These are phyloP conservation scores for Scaptomyza reducta DNA, from an alignment of 2,888 invertebrate species.

Conservation along the genomic window DNA sequence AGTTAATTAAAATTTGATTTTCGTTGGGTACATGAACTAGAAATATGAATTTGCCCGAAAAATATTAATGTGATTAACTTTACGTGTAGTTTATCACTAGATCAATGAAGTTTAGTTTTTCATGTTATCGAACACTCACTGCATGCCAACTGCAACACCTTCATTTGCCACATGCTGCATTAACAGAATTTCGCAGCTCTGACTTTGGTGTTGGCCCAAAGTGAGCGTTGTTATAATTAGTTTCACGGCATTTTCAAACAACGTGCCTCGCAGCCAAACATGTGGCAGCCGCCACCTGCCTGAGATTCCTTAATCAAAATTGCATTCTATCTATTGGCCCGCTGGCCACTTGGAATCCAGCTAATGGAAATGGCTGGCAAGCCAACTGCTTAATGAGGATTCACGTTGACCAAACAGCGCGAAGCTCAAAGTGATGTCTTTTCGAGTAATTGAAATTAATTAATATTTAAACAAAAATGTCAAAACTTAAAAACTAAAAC, in stretches of 20 bases:
- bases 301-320: conserved; percentile 52
- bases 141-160: neutral
- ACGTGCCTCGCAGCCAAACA: conserved; percentile 28
- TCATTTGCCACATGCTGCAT: conserved; percentile 13
- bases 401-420: conserved; percentile 16
- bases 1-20: conserved; percentile 8
- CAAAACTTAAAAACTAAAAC: too few relatives aligned
- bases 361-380: conserved; percentile 39
- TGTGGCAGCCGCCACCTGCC: conserved; percentile 20
- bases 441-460: too few relatives aligned
- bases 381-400: conserved; percentile 27
- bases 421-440: conserved; percentile 2
- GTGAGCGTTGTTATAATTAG: conserved; percentile 55
- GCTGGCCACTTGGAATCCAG: conserved; percentile 4
- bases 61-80: neutral
- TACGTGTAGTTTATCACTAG: too few relatives aligned
- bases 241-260: conserved; percentile 46
- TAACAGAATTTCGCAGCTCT: conserved; percentile 24
- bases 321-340: conserved; percentile 30
- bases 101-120: too few relatives aligned
- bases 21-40: neutral
- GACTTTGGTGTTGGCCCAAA: conserved; percentile 37
- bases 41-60: neutral
- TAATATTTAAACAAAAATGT: too few relatives aligned
- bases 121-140: neutral